Percentiles rank a stretch among this genome's conserved stretches.
phyloP scores from a whole-genome alignment of 2,888 invertebrate genomes.

The Trachelus tabidus region DNA sequence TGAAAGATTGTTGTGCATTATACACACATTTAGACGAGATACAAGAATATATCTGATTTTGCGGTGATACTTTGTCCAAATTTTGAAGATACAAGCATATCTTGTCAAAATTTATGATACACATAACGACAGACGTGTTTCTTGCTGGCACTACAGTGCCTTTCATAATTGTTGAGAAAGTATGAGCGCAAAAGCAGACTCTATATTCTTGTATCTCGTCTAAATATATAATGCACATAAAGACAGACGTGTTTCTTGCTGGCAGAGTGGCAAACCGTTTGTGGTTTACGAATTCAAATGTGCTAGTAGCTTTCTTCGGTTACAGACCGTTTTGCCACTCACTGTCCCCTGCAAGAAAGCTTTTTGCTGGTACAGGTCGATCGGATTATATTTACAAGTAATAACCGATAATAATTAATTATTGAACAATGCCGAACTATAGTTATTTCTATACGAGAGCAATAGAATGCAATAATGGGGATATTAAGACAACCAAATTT shows the following conservation, averaged over 20 bases:
- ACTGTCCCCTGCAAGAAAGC: neutral
- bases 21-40: too few relatives aligned
- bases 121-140: too few relatives aligned
- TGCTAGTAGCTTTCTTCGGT: neutral
- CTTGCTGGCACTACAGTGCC: too few relatives aligned
- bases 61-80: too few relatives aligned
- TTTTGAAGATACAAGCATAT: too few relatives aligned
- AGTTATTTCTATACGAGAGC: constrained; percentile 54
- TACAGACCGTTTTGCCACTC: neutral
- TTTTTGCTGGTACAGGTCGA: too few relatives aligned
- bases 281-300: neutral
- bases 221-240: neutral
- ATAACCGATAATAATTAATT: neutral
- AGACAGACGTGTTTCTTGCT: neutral
- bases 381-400: too few relatives aligned
- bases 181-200: neutral
- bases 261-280: neutral
- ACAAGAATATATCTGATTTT: too few relatives aligned
- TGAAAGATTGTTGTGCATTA: too few relatives aligned
- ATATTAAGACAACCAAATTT: constrained; percentile 47
- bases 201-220: neutral
- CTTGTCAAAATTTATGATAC: too few relatives aligned
- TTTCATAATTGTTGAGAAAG: too few relatives aligned
- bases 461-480: constrained; percentile 38
- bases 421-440: constrained; percentile 44